Evolutionary conservation across 2,113 vertebrate genomes (phyloP).

Genomic region (Irena cyanogastra): DNA sequence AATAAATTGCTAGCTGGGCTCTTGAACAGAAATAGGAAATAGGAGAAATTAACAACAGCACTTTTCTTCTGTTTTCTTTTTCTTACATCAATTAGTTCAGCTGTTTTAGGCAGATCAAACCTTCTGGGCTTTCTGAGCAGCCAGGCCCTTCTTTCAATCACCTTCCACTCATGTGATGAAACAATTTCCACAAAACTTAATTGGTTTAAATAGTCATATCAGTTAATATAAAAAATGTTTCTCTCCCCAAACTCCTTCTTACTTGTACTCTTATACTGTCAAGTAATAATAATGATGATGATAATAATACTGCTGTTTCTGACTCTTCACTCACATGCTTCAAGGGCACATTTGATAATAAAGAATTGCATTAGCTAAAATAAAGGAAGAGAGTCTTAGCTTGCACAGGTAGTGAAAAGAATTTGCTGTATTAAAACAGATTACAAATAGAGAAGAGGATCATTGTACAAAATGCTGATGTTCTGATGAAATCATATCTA

Average conservation of each 20-base stretch:
- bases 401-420: background rate
- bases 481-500: background rate
- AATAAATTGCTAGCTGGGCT: background rate
- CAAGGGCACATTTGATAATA: background rate
- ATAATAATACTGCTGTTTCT: background rate
- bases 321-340: background rate
- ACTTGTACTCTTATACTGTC: background rate
- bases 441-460: background rate
- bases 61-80: background rate
- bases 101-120: background rate
- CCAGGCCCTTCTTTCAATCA: background rate
- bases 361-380: background rate
- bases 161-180: background rate
- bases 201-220: background rate
- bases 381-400: background rate
- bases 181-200: background rate
- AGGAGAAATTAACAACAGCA: background rate
- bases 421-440: background rate
- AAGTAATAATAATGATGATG: background rate
- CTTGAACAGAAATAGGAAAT: background rate
- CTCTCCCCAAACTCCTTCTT: background rate
- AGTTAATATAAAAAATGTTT: background rate
- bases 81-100: background rate
- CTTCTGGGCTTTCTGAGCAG: background rate
- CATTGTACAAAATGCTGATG: background rate